Evolutionary conservation across 1,140 invertebrate species (phyloP).

Genomic region (Drosophila teissieri): DNA sequence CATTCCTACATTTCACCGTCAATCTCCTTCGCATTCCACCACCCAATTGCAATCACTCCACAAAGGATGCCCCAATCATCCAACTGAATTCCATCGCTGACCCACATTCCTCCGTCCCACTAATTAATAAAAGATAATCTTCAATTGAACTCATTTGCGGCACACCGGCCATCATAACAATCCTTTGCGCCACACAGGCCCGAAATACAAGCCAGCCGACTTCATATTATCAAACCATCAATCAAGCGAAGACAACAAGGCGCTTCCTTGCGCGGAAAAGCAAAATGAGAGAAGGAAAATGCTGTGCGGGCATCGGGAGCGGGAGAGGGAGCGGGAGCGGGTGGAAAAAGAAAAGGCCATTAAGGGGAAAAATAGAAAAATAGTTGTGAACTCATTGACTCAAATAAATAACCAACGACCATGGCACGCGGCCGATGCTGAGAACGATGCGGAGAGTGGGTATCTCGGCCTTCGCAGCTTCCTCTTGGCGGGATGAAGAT

Average conservation of each 20-base stretch:
- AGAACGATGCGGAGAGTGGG: constrained; percentile 2
- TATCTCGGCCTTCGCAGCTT: constrained; percentile 29
- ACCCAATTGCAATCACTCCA: constrained; percentile 14
- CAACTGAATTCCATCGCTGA: constrained; percentile 17
- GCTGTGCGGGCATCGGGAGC: background rate
- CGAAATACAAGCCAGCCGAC: constrained; percentile 23
- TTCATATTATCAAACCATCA: constrained; percentile 75
- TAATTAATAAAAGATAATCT: constrained; percentile 56
- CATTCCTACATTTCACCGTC: constrained; percentile 9
- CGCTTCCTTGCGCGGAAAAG: constrained; percentile 58
- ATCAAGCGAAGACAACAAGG: constrained; percentile 74
- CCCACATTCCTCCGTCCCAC: constrained; percentile 29
- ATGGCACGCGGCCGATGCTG: constrained; percentile 43
- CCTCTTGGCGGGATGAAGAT: constrained; percentile 32
- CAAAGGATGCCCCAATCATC: constrained; percentile 22
- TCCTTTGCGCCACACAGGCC: constrained; percentile 9
- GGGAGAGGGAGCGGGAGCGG: background rate
- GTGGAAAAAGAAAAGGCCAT: constrained; percentile 60
- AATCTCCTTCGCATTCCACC: constrained; percentile 19
- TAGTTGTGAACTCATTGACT: constrained; percentile 83
- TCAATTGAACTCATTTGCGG: constrained; percentile 49
- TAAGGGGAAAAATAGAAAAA: constrained; percentile 73
- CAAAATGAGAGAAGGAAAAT: background rate
- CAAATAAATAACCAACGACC: constrained; percentile 74
- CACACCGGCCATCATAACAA: constrained; percentile 25